Conservation (phyloP, 2,113 vertebrate genomes). For the Lates calcarifer region DNA sequence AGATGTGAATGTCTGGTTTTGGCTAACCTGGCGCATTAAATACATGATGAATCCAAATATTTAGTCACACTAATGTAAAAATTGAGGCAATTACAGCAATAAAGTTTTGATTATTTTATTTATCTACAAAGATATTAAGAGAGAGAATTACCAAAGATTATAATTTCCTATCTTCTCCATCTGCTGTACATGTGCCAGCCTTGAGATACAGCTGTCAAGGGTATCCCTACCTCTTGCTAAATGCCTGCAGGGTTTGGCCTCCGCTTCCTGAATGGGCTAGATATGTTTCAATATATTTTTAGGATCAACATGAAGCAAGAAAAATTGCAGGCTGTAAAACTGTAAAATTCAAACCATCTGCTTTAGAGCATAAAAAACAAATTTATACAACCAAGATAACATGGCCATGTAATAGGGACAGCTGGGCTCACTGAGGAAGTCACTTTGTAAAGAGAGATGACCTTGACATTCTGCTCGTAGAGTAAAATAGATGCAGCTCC, state of each 20-base stretch:
- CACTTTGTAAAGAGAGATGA: not conserved
- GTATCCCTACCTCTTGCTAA: not conserved
- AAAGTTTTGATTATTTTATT: no score
- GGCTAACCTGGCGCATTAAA: no score
- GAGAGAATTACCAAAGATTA: no score
- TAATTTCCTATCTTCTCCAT: no score
- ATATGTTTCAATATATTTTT: not conserved
- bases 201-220: not conserved
- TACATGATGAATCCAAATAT: no score
- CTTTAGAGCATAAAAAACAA: not conserved
- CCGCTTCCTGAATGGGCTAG: not conserved
- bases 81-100: no score
- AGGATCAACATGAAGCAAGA: not conserved
- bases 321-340: not conserved
- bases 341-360: not conserved
- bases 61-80: no score
- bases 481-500: not conserved
- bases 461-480: conserved; percentile 1
- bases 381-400: not conserved
- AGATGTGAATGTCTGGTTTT: no score
- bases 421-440: not conserved
- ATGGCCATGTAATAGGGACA: not conserved
- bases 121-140: no score
- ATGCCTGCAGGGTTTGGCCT: not conserved
- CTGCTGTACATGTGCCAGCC: not conserved